Evolutionary conservation across 2,113 vertebrate genomes (phyloP), one percentile per base, ranked within the genome.

Genomic region (Syngnathus typhle): DNA sequence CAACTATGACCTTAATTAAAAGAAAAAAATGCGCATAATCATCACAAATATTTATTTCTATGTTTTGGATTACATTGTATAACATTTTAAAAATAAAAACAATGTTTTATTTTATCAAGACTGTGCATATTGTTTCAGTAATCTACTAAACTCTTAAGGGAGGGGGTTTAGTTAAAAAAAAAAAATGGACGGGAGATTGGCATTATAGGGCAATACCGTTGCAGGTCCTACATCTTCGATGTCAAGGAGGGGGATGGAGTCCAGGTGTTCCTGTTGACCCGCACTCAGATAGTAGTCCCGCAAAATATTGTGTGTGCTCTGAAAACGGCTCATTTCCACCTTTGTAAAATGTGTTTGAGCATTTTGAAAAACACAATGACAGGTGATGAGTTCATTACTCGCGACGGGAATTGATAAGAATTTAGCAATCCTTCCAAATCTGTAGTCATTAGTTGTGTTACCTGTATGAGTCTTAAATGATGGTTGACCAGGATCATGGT

Each of bases 301-400:
- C 60, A 99, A 88, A 71, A 96, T 67, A 75, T 59, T 84, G 58
- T 91, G 75, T 4, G 93, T 94, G 71, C 93, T 91, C 85, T 94
- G 93, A 80, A 96, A 96, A 75, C 92, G 92, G 84, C 92, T 91
- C 75, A 96, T 16, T 85, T 98, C 95, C 82, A 76, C 90, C 96
- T 99, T 60, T 6, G 70, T n/a, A 75, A 59, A 2, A 72, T 70
- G 36, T 23, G 3, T 61, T 68, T 59, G 38, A 13, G 4, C 37
- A 59, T 62, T 51, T 43, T 43, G 2, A 43, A 49, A 44, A n/a
- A 38, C 58, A 37, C 32, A 52, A 2, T 21, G 10, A 51, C 2
- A 18, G 44, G 15, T 8, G 6, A 47, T 61, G 13, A 47, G 44
- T 4, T 46, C 44, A 46, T 15, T 15, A 46, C 44, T 46, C 4